Evolutionary conservation across 2,113 vertebrate genomes (phyloP).

Genomic region (Oreochromis aureus): DNA sequence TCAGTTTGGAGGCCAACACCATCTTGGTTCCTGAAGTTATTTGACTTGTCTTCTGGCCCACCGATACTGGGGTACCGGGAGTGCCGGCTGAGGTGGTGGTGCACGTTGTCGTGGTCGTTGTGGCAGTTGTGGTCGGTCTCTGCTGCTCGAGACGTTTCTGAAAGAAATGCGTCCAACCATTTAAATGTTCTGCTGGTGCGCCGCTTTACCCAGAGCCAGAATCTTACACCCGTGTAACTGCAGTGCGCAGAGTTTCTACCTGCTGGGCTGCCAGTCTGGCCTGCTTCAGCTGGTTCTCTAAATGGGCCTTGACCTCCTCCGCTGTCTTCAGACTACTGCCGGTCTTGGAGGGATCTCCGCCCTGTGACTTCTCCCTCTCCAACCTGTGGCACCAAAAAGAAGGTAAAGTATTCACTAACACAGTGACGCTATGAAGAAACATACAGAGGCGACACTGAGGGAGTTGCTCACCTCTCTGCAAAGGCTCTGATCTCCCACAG

Average conservation of each 20-base stretch:
- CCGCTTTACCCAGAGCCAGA: neutral
- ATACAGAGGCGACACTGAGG: fast-evolving
- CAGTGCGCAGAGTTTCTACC: conserved; percentile 56
- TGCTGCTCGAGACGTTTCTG: conserved; percentile 94
- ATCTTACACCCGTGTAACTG: neutral
- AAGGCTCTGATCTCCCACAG: conserved; percentile 98
- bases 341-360: conserved; percentile 86
- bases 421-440: neutral
- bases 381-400: conserved; percentile 70
- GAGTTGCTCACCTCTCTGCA: conserved; percentile 82
- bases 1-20: conserved; percentile 89
- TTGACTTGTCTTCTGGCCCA: conserved; percentile 78
- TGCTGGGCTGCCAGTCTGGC: conserved; percentile 84
- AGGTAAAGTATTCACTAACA: neutral
- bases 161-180: neutral
- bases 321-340: conserved; percentile 80
- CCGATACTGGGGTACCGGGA: conserved; percentile 65
- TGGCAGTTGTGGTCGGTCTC: conserved; percentile 66
- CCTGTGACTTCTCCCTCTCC: conserved; percentile 95
- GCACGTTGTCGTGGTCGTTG: neutral
- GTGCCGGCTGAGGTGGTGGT: conserved; percentile 56
- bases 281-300: conserved; percentile 87
- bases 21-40: conserved; percentile 88
- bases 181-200: neutral
- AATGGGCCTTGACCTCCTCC: conserved; percentile 81